Evolutionary conservation across 2,888 invertebrate genomes (phyloP).

Genomic region (Corbicula japonica): DNA sequence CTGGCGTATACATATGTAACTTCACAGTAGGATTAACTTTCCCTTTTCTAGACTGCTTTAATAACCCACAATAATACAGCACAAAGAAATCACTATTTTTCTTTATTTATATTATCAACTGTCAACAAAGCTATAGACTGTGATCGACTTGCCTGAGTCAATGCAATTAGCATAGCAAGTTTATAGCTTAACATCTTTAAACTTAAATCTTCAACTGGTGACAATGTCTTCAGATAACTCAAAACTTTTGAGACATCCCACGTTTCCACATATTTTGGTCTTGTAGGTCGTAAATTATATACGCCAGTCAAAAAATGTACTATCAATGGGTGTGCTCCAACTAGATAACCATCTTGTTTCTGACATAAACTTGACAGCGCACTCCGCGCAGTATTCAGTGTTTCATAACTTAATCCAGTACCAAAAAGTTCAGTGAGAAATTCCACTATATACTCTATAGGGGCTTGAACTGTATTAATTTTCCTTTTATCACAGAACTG

Average conservation of each 20-base stretch:
- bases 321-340: slow-evolving; percentile 51
- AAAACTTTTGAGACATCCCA: slow-evolving; percentile 46
- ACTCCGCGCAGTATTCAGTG: slow-evolving; percentile 51
- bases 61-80: slow-evolving; percentile 22
- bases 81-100: slow-evolving; percentile 14
- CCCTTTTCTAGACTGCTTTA: slow-evolving; percentile 19
- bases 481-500: slow-evolving; percentile 50
- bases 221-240: slow-evolving; percentile 23
- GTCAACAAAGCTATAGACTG: slow-evolving; percentile 22
- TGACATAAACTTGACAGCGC: slow-evolving; percentile 51
- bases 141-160: slow-evolving; percentile 23
- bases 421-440: slow-evolving; percentile 32
- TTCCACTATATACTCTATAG: slow-evolving; percentile 17
- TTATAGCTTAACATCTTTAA: slow-evolving; percentile 26
- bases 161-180: slow-evolving; percentile 36
- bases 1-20: slow-evolving; percentile 10
- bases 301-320: slow-evolving; percentile 60
- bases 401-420: slow-evolving; percentile 55
- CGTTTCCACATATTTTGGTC: slow-evolving; percentile 19
- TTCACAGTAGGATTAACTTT: background rate
- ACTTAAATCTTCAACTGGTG: slow-evolving; percentile 16
- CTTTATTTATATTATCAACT: background rate
- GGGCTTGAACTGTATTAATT: slow-evolving; percentile 46
- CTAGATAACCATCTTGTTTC: slow-evolving; percentile 21
- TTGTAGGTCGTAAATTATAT: slow-evolving; percentile 41